Evolutionary conservation across 2,113 vertebrate genomes (phyloP).

Genomic region (Paradisaea rubra): DNA sequence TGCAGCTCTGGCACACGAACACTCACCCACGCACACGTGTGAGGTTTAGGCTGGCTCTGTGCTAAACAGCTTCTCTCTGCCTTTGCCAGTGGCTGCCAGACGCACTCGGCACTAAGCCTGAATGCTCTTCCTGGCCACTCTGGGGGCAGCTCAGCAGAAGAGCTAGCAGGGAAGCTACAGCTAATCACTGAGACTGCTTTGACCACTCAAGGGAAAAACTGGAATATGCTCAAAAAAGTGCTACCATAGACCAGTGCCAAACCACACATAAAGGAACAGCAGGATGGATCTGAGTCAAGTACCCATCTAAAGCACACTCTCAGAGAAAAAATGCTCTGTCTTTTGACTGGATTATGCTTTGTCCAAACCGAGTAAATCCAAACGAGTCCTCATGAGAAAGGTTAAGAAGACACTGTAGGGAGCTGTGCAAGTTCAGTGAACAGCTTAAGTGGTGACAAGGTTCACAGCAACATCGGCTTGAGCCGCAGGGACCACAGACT

Average conservation of each 20-base stretch:
- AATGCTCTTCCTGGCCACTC: background rate
- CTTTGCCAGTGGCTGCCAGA: background rate
- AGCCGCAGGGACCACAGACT: background rate
- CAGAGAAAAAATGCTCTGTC: background rate
- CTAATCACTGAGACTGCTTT: constrained; percentile 1
- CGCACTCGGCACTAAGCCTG: background rate
- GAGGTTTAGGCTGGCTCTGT: background rate
- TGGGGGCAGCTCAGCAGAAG: background rate
- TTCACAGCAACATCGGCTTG: background rate
- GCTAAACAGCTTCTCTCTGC: background rate
- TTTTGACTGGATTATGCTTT: background rate
- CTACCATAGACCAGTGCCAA: constrained; percentile 39
- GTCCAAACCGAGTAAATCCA: constrained; percentile 1
- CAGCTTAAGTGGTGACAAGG: background rate
- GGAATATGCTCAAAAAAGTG: constrained; percentile 24
- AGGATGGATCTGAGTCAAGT: constrained; percentile 2
- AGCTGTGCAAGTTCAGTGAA: constrained; percentile 6
- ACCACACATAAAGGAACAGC: constrained; percentile 30
- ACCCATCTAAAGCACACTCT: background rate
- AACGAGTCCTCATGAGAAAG: background rate
- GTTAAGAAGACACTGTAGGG: background rate
- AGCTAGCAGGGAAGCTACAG: background rate
- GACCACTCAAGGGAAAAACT: constrained; percentile 33
- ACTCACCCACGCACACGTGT: accelerated
- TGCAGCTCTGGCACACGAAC: background rate